phyloP scores from a whole-genome alignment of 1,140 invertebrate genomes.

The Aleiodes sp. region DNA sequence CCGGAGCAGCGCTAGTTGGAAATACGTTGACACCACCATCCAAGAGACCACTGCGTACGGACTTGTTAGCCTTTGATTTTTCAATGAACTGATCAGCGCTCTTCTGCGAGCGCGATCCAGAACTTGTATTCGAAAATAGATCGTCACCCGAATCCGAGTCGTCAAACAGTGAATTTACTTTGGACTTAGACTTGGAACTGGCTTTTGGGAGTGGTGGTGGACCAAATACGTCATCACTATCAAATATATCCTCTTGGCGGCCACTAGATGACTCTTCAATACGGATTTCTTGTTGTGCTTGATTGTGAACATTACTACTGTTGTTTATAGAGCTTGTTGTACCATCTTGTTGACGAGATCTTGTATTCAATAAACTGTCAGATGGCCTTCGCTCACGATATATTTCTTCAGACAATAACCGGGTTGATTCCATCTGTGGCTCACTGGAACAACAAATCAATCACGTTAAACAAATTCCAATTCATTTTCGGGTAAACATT shows the following conservation, averaged over 20 bases:
- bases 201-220: slow-evolving; percentile 52
- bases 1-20: slow-evolving; percentile 42
- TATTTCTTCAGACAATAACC: slow-evolving; percentile 51
- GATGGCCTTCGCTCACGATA: slow-evolving; percentile 48
- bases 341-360: background rate
- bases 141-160: slow-evolving; percentile 58
- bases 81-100: slow-evolving; percentile 44
- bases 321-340: slow-evolving; percentile 27
- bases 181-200: slow-evolving; percentile 45
- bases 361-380: slow-evolving; percentile 48
- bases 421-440: slow-evolving; percentile 48
- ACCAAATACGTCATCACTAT: slow-evolving; percentile 53
- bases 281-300: slow-evolving; percentile 11
- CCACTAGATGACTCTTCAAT: background rate
- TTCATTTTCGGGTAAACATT: background rate
- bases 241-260: slow-evolving; percentile 40
- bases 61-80: slow-evolving; percentile 31
- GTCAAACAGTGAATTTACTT: slow-evolving; percentile 51
- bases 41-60: slow-evolving; percentile 38
- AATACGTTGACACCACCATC: slow-evolving; percentile 51
- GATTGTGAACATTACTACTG: slow-evolving; percentile 20
- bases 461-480: background rate
- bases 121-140: slow-evolving; percentile 51
- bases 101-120: slow-evolving; percentile 51
- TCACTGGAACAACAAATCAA: slow-evolving; percentile 36